Conservation (phyloP, 2,888 invertebrate species). For the Hydroisotoma schaefferi region DNA sequence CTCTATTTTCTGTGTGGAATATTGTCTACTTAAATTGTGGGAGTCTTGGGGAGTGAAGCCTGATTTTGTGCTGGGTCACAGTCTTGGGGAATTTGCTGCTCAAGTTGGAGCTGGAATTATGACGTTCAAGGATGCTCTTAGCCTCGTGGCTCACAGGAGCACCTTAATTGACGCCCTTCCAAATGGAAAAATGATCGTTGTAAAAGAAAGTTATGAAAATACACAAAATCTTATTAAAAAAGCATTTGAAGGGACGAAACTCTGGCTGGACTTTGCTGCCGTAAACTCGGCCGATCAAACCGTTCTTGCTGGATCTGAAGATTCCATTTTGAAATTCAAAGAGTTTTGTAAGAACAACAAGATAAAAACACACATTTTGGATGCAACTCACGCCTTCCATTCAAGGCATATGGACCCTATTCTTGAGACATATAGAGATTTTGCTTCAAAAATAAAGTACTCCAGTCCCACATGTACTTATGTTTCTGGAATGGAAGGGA, state of each 20-base stretch:
- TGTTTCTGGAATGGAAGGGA: constrained; percentile 30
- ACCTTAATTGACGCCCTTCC: constrained; percentile 30
- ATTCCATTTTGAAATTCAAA: background rate
- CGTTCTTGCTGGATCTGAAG: constrained; percentile 26
- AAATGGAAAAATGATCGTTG: constrained; percentile 32
- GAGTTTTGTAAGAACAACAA: constrained; percentile 12
- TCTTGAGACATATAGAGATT: constrained; percentile 15
- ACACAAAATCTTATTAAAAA: constrained; percentile 5
- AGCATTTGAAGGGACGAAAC: background rate
- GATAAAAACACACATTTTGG: constrained; percentile 14
- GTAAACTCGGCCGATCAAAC: constrained; percentile 33
- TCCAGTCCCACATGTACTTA: background rate
- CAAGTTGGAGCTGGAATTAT: constrained; percentile 29
- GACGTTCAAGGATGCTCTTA: constrained; percentile 29
- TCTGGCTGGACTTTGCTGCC: constrained; percentile 32
- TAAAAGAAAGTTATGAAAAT: constrained; percentile 22
- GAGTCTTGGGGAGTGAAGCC: constrained; percentile 29
- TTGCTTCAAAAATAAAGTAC: constrained; percentile 10
- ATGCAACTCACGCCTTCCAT: constrained; percentile 27
- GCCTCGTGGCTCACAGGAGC: constrained; percentile 31
- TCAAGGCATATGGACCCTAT: constrained; percentile 33
- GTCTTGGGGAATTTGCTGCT: constrained; percentile 36
- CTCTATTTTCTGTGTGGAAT: constrained; percentile 33
- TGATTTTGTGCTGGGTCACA: constrained; percentile 34
- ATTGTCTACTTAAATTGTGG: constrained; percentile 27